These are phyloP conservation scores for Sthenelais limicola DNA, from an alignment of 2,888 invertebrate genomes.

Conservation along the genomic window DNA sequence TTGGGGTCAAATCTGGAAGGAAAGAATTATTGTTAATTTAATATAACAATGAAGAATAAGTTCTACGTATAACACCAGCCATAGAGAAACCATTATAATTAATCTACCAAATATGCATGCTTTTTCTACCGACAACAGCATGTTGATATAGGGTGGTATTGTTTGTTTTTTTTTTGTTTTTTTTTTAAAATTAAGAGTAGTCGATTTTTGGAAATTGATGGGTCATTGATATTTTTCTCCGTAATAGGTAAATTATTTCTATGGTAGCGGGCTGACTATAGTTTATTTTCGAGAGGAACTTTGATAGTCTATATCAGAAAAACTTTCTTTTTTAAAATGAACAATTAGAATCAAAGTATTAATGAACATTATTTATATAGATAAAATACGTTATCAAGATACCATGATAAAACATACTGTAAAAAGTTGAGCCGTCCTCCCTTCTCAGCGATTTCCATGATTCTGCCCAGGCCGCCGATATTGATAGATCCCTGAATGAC, in stretches of 20 bases:
- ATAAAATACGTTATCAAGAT: neutral
- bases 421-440: constrained; percentile 62
- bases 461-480: constrained; percentile 62
- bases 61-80: neutral
- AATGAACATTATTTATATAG: too few relatives aligned
- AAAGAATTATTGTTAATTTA: neutral
- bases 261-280: too few relatives aligned
- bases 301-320: too few relatives aligned
- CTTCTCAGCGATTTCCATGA: constrained; percentile 60
- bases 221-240: too few relatives aligned
- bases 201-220: too few relatives aligned
- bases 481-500: constrained; percentile 65
- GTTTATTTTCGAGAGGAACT: neutral
- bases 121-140: too few relatives aligned
- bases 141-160: neutral
- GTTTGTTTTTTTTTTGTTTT: neutral
- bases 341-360: too few relatives aligned
- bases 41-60: neutral
- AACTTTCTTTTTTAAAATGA: too few relatives aligned
- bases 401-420: neutral
- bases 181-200: neutral
- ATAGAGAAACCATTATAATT: too few relatives aligned
- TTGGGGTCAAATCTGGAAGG: constrained; percentile 80
- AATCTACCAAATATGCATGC: too few relatives aligned
- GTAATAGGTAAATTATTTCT: too few relatives aligned